Conservation (phyloP, 2,888 invertebrate genomes). For the Nezara viridula region DNA sequence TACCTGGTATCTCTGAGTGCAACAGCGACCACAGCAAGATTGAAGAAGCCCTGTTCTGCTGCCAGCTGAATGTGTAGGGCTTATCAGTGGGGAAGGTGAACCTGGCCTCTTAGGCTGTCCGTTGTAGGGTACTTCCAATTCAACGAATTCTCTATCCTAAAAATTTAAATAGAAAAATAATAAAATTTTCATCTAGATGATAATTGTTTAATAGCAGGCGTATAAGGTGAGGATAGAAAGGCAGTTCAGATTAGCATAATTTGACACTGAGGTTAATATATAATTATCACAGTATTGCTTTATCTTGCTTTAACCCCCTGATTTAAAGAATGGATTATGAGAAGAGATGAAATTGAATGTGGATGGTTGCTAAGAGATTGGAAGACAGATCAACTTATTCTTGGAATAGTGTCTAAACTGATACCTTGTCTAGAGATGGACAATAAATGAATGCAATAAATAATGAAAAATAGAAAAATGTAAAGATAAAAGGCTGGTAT, state of each 20-base stretch:
- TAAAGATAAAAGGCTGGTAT: too few species aligned
- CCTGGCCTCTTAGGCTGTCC: constrained; percentile 93
- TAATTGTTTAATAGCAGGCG: not conserved
- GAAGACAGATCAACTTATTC: too few species aligned
- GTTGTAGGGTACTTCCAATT: constrained; percentile 94
- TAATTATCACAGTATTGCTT: not conserved
- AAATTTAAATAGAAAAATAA: constrained; percentile 62
- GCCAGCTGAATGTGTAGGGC: constrained; percentile 87
- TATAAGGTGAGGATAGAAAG: not conserved
- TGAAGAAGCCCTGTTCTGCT: constrained; percentile 79
- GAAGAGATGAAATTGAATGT: not conserved
- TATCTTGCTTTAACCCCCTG: not conserved
- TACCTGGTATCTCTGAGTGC: constrained; percentile 92
- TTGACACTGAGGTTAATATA: not conserved
- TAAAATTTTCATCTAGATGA: not conserved
- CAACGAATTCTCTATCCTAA: constrained; percentile 97
- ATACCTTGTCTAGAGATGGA: too few species aligned
- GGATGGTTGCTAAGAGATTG: too few species aligned
- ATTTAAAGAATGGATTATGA: not conserved
- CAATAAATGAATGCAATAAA: too few species aligned
- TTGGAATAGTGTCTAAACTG: too few species aligned
- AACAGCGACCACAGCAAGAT: constrained; percentile 85
- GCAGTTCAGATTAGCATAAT: not conserved
- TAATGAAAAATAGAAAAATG: too few species aligned
- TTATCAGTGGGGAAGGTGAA: constrained; percentile 88